These are phyloP conservation scores for Halictus ligatus DNA, from an alignment of 2,888 invertebrate genomes.

Conservation along the genomic window DNA sequence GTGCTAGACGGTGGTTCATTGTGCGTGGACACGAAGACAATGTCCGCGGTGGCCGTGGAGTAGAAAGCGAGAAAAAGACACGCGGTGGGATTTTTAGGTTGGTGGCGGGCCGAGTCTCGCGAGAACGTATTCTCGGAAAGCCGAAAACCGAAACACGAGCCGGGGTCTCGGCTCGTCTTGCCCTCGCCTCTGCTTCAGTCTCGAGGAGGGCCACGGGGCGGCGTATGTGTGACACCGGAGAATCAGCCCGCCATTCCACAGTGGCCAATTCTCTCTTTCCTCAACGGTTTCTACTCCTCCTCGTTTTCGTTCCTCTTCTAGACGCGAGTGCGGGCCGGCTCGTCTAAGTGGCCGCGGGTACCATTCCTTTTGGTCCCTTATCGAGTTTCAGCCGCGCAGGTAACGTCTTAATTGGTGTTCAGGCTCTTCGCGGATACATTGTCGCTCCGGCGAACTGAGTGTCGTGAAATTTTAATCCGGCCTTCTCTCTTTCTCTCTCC, in stretches of 20 bases:
- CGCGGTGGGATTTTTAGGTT: neutral
- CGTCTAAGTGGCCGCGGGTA: conserved; percentile 58
- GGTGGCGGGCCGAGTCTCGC: conserved; percentile 45
- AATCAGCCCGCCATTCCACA: conserved; percentile 74
- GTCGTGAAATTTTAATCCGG: conserved; percentile 58
- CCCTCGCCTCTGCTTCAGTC: conserved; percentile 35
- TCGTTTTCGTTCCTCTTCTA: neutral
- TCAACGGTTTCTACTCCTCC: conserved; percentile 21
- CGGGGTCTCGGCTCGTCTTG: conserved; percentile 18
- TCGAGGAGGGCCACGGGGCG: conserved; percentile 70
- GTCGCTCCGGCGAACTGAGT: conserved; percentile 49
- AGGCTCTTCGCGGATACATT: conserved; percentile 64
- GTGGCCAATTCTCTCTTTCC: conserved; percentile 65
- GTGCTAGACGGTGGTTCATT: conserved; percentile 46
- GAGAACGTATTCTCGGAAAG: conserved; percentile 78
- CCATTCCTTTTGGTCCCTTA: conserved; percentile 64
- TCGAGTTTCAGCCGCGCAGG: conserved; percentile 70
- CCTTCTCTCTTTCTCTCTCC: neutral
- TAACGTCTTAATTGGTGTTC: conserved; percentile 70
- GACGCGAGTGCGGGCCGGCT: conserved; percentile 12
- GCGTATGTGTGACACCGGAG: conserved; percentile 79
- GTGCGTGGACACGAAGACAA: conserved; percentile 60
- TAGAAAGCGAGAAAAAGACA: conserved; percentile 10
- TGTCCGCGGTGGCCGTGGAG: conserved; percentile 48
- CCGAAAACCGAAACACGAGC: conserved; percentile 81